These are phyloP conservation scores for Trachelus iudaicus DNA, from an alignment of 2,888 invertebrate species.

Conservation along the genomic window DNA sequence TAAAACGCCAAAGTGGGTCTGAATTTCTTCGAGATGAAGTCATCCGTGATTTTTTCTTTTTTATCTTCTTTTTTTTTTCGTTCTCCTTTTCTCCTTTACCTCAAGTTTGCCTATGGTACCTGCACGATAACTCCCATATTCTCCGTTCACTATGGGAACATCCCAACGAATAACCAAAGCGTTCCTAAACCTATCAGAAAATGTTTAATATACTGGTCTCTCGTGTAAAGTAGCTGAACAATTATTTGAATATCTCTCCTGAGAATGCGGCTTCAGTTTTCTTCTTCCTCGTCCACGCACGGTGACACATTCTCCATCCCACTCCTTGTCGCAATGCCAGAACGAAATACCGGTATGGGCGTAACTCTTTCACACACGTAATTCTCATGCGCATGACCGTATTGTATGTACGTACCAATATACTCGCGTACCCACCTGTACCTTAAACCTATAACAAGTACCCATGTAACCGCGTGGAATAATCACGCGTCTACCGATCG, in stretches of 20 bases:
- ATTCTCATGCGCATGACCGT: neutral
- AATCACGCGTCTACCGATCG: conserved; percentile 19
- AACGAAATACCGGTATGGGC: neutral
- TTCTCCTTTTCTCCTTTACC: neutral
- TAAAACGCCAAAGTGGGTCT: neutral
- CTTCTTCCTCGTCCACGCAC: neutral
- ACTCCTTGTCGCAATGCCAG: neutral
- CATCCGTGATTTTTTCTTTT: neutral
- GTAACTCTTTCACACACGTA: neutral
- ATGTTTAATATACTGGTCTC: too few relatives aligned
- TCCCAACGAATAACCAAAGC: too few relatives aligned
- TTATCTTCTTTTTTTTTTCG: neutral
- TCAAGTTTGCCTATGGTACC: neutral
- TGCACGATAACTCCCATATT: too few relatives aligned
- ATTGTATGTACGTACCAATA: neutral
- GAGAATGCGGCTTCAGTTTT: neutral
- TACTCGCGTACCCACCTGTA: neutral
- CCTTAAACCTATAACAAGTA: neutral
- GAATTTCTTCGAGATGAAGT: conserved; percentile 2
- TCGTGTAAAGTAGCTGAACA: too few relatives aligned
- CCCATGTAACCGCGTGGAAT: conserved; percentile 2
- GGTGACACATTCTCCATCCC: neutral
- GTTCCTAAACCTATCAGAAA: too few relatives aligned
- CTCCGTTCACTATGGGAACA: too few relatives aligned
- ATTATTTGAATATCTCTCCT: too few relatives aligned